phyloP scores from a whole-genome alignment of 2,113 vertebrate species.

The Indri indri region DNA sequence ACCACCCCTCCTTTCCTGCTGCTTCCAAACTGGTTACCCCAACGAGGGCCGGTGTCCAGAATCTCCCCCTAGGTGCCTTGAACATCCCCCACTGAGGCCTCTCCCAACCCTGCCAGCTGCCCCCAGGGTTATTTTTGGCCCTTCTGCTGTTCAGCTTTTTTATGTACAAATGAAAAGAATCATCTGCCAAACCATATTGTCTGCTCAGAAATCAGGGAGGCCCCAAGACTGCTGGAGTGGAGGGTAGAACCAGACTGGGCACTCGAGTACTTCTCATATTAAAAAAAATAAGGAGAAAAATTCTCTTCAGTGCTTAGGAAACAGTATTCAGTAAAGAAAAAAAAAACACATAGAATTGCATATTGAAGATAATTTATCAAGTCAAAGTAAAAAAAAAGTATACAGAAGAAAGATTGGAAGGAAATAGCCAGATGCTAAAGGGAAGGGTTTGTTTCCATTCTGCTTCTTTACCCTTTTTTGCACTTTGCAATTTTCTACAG shows the following conservation, averaged over 20 bases:
- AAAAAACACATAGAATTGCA: not conserved
- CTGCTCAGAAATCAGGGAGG: not conserved
- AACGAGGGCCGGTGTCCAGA: not conserved
- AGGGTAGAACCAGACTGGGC: not conserved
- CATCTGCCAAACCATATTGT: not conserved
- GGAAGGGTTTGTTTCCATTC: too few species aligned
- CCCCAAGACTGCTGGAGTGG: not conserved
- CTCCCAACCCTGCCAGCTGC: not conserved
- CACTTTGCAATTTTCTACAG: not conserved
- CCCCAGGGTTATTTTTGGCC: not conserved
- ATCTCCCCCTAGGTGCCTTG: not conserved
- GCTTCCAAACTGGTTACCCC: not conserved
- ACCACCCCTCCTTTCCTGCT: not conserved
- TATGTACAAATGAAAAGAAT: not conserved
- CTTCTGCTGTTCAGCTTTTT: not conserved
- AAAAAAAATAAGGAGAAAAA: not conserved
- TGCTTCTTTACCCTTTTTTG: not conserved
- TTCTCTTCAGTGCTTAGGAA: not conserved
- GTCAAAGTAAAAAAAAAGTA: not conserved
- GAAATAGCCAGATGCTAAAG: not conserved
- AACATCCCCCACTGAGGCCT: not conserved
- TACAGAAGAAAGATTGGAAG: constrained; percentile 12
- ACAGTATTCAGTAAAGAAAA: not conserved
- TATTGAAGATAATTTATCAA: not conserved
- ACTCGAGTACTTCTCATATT: not conserved